Conservation (phyloP, 2,888 invertebrate species). For the Sepiola atlantica region DNA sequence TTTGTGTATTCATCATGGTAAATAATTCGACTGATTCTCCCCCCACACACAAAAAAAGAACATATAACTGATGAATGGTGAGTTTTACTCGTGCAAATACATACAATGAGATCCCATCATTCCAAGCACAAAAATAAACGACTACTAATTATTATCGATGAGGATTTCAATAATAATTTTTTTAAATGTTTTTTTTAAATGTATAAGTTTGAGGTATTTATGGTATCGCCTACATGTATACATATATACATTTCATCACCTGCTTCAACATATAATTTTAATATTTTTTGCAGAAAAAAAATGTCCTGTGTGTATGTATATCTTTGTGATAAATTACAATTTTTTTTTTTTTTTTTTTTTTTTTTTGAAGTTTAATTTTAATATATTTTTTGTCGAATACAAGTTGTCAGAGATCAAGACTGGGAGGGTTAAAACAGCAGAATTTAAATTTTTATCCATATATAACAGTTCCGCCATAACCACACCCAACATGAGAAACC, state of each 20-base stretch:
- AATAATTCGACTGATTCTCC: constrained; percentile 2
- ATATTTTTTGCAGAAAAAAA: background rate
- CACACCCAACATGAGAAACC: background rate
- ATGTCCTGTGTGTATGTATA: background rate
- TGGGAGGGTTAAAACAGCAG: background rate
- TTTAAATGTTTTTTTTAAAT: background rate
- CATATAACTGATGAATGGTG: constrained; percentile 2
- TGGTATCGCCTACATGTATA: background rate
- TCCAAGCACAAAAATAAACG: constrained; percentile 37
- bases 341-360: background rate
- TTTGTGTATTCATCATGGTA: background rate
- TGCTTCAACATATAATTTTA: background rate
- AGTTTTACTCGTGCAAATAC: constrained; percentile 39
- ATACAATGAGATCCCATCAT: background rate
- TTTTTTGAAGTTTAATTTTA: background rate
- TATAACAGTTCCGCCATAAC: background rate
- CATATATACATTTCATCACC: background rate
- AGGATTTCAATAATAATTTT: background rate
- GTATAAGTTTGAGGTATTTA: constrained; percentile 38
- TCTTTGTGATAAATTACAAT: background rate
- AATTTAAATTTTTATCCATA: background rate
- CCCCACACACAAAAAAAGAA: background rate
- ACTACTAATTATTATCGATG: background rate
- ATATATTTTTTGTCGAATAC: background rate
- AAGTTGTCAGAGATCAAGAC: background rate